Evolutionary conservation across 2,113 vertebrate species (phyloP), one percentile per base, ranked within the genome.

Genomic region (Polypterus senegalus): DNA sequence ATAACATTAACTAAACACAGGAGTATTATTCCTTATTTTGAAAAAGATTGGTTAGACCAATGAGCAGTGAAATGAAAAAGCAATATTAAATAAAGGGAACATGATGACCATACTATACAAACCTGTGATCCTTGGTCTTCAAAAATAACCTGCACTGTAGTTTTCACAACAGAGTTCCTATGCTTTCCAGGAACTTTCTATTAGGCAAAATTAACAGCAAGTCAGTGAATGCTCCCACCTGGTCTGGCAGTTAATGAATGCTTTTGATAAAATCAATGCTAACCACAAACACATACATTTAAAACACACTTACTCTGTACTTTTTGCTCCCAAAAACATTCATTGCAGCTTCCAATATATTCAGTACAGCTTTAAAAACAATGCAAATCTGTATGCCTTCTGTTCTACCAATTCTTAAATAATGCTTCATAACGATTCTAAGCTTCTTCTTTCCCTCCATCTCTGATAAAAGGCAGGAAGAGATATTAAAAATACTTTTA

Each of bases 81-180:
- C 47, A 48, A 10, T 10, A 53, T 27, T 27, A 27, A 27, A 27
- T 27, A 27, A 27, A 27, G 27, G 27, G 27, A 27, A 27, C 27
- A 27, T 27, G 27, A 27, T 27, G 27, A 27, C 27, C 27, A 27
- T 27, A 27, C 7, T 52, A 6, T 53, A 59, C 58, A 73, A 66
- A 97, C 95, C 93, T 97, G 93, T 60, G 90, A 92, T 70, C 76
- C 78, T 49, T 71, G 82, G 67, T 86, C 88, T 73, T 90, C 88
- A 76, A 89, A 84, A 65, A 84, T 46, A 8, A 94, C 66, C 61
- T 88, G 88, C 4, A 94, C 79, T 5, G 76, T 66, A 63, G 87
- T 90, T 82, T 90, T 86, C 56, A 82, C 86, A 65, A 92, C 71
- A 47, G 91, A 96, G 69, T 77, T 66, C 51, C 75, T 66, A 9